phyloP scores from a whole-genome alignment of 92 coral and sea anemone species.

The Umimayanthus chanpuru region DNA sequence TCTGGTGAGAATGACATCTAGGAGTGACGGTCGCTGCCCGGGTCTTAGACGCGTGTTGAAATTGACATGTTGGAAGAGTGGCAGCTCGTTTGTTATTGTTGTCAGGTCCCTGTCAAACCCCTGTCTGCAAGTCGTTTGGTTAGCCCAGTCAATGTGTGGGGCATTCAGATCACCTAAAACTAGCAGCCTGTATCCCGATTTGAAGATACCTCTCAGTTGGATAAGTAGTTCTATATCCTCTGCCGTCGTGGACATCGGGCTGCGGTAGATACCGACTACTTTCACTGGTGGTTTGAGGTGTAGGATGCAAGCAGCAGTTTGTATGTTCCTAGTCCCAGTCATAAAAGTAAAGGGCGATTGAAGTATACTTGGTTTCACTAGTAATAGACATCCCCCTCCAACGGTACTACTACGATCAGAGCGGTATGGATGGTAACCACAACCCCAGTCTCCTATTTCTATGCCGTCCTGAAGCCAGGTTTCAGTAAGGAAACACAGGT shows the following conservation, averaged over 20 bases:
- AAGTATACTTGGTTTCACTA: neutral
- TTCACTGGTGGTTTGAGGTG: neutral
- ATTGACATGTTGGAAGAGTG: too few relatives aligned
- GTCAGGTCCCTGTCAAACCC: too few relatives aligned
- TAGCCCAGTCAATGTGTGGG: too few relatives aligned
- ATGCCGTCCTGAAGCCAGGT: neutral
- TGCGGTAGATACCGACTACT: neutral
- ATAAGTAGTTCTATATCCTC: neutral
- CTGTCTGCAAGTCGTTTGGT: too few relatives aligned
- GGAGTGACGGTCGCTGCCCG: too few relatives aligned
- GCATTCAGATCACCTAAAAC: too few relatives aligned
- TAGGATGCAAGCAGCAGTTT: neutral
- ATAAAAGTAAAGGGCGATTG: neutral
- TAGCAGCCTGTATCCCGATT: neutral
- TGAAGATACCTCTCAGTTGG: neutral
- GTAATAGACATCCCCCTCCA: neutral
- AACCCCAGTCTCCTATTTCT: neutral
- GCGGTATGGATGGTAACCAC: neutral
- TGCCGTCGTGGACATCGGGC: neutral
- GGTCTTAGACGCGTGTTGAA: too few relatives aligned
- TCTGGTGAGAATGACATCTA: too few relatives aligned
- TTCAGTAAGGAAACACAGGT: neutral
- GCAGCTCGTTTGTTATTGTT: too few relatives aligned
- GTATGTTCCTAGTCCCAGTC: neutral
- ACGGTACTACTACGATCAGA: neutral